These are phyloP conservation scores for Glaucomys volans DNA, from an alignment of 2,113 vertebrate species.

Conservation along the genomic window DNA sequence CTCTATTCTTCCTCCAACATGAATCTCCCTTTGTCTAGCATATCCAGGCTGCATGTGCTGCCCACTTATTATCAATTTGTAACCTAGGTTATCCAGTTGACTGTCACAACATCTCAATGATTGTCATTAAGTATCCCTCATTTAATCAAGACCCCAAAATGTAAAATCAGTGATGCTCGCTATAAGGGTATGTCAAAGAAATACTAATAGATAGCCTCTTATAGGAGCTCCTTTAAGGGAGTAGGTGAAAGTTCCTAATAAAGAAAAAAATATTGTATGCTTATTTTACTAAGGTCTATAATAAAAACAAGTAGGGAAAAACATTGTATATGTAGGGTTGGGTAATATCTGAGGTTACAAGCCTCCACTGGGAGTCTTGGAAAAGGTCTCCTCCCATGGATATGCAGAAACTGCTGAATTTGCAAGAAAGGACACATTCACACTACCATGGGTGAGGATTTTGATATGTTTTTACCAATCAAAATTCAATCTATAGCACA, in stretches of 20 bases:
- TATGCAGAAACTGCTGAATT: neutral
- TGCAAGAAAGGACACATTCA: neutral
- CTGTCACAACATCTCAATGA: neutral
- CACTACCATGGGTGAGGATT: neutral
- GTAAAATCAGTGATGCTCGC: neutral
- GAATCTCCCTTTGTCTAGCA: neutral
- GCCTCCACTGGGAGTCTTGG: neutral
- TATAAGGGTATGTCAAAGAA: neutral
- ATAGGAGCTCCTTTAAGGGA: neutral
- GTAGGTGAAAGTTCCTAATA: neutral
- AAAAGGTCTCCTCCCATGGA: neutral
- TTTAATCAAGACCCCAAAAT: neutral
- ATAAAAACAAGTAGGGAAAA: neutral
- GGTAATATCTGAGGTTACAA: neutral
- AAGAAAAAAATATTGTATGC: neutral
- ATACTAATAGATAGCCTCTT: neutral
- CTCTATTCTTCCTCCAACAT: too few species aligned
- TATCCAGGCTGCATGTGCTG: neutral
- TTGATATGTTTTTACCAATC: neutral
- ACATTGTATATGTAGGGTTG: neutral
- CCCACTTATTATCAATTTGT: neutral
- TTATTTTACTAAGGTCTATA: neutral
- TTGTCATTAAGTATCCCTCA: neutral
- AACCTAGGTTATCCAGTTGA: neutral
- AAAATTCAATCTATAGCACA: neutral